A percentile compares a stretch with the other conserved stretches of the same genome.
Conservation (phyloP, 2,888 invertebrate genomes). For the Amaurobius ferox region DNA sequence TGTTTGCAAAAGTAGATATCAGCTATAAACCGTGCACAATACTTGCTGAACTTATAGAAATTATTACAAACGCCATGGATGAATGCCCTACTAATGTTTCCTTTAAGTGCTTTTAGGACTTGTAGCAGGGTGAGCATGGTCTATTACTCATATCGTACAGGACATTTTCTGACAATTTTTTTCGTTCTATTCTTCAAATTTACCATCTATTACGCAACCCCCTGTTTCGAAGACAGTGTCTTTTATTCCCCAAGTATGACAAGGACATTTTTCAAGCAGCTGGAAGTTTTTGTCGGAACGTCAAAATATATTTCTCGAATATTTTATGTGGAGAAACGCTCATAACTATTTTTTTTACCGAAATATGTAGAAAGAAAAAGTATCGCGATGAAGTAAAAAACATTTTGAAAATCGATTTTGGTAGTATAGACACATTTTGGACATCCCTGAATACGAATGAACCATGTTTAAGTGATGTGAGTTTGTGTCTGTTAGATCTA, state of each 20-base stretch:
- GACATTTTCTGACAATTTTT: neutral
- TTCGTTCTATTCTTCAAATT: neutral
- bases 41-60: neutral
- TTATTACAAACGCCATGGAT: neutral
- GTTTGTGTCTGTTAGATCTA: no score
- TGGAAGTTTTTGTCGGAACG: neutral
- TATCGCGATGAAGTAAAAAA: no score
- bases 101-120: neutral
- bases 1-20: no score
- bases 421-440: no score
- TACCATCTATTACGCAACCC: neutral
- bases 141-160: slow-evolving; percentile 9
- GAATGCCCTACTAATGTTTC: neutral
- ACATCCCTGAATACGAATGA: no score
- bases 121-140: neutral
- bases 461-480: no score
- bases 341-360: no score
- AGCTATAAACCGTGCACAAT: no score
- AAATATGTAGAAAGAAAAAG: no score
- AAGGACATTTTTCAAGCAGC: neutral
- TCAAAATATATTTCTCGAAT: no score
- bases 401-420: no score
- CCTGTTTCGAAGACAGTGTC: neutral
- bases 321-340: no score
- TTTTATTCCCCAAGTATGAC: neutral